Conservation (phyloP, 1,140 invertebrate genomes). For the Zophobas atratus region DNA sequence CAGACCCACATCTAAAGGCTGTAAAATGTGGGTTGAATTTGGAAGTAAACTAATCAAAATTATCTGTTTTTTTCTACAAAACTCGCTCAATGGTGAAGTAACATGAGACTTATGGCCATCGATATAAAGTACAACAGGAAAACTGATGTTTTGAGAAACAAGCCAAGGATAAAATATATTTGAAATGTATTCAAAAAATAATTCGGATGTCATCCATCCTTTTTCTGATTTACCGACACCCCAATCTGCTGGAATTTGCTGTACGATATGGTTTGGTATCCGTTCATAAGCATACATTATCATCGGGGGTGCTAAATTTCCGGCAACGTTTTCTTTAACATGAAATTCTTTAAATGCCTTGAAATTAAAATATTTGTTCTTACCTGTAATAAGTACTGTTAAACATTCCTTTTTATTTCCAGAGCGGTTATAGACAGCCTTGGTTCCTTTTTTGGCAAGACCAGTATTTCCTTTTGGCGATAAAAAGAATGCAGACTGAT, state of each 20-base stretch:
- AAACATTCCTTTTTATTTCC: constrained; percentile 67
- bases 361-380: too few species aligned
- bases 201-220: constrained; percentile 65
- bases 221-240: constrained; percentile 61
- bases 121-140: constrained; percentile 64
- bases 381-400: constrained; percentile 64
- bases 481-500: constrained; percentile 65
- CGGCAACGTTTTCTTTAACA: constrained; percentile 58
- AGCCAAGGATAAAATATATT: constrained; percentile 65
- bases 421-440: constrained; percentile 60
- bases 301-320: constrained; percentile 63
- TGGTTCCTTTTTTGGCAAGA: constrained; percentile 60
- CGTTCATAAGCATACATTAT: constrained; percentile 64
- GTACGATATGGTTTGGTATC: constrained; percentile 59
- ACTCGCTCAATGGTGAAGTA: constrained; percentile 53
- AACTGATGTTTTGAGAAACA: constrained; percentile 55
- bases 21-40: constrained; percentile 60
- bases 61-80: constrained; percentile 60
- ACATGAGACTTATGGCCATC: constrained; percentile 64
- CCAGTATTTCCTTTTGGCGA: constrained; percentile 59
- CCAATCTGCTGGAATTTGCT: constrained; percentile 61
- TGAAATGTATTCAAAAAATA: constrained; percentile 66
- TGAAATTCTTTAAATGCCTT: too few species aligned
- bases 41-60: constrained; percentile 58
- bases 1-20: constrained; percentile 60